Conservation (phyloP, 2,888 invertebrate species). For the Mylabris sibirica region DNA sequence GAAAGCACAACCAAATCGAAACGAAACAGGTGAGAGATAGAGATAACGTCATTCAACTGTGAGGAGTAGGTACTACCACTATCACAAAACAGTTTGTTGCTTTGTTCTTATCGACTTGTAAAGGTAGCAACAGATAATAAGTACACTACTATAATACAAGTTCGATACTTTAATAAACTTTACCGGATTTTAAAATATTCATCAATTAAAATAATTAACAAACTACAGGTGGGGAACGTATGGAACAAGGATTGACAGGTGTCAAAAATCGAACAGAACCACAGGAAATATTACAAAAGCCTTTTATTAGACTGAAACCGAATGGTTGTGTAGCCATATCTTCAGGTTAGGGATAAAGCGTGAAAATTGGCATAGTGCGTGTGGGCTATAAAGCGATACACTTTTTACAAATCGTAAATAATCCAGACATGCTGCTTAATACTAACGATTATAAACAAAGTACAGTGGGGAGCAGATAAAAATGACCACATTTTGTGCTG, state of each 20-base stretch:
- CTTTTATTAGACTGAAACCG: conserved; percentile 31
- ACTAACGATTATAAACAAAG: neutral
- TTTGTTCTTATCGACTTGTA: conserved; percentile 35
- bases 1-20: conserved; percentile 28
- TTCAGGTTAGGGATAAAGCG: conserved; percentile 27
- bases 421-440: neutral
- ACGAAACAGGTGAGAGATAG: conserved; percentile 21
- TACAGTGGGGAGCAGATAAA: too few species aligned
- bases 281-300: conserved; percentile 24
- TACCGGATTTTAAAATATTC: neutral
- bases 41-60: conserved; percentile 10
- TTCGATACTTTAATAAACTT: neutral
- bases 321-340: conserved; percentile 28
- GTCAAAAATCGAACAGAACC: conserved; percentile 31
- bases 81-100: neutral
- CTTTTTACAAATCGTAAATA: conserved; percentile 7
- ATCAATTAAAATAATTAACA: neutral
- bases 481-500: too few species aligned
- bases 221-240: conserved; percentile 17
- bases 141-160: neutral
- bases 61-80: neutral
- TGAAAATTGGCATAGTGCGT: conserved; percentile 30
- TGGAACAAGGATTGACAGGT: conserved; percentile 35
- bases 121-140: conserved; percentile 38
- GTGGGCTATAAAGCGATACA: conserved; percentile 16